Evolutionary conservation across 2,113 vertebrate species (phyloP).

Genomic region (Corvus hawaiiensis): DNA sequence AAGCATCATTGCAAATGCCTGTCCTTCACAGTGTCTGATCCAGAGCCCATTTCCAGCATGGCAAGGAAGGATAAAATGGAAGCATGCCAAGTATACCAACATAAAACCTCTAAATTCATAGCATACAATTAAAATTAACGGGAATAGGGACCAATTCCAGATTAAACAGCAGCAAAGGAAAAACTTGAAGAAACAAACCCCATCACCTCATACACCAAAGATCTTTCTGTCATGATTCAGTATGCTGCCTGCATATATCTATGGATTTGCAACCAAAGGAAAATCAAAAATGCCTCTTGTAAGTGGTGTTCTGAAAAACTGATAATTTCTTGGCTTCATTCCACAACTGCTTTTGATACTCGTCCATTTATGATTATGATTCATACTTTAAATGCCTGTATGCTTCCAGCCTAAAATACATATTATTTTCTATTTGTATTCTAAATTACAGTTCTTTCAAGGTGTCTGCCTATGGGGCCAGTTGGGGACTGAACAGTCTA

Average conservation of each 20-base stretch:
- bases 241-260: background rate
- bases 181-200: background rate
- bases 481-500: background rate
- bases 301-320: slow-evolving; percentile 34
- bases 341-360: slow-evolving; percentile 35
- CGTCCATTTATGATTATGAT: background rate
- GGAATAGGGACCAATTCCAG: slow-evolving; percentile 29
- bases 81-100: slow-evolving; percentile 14
- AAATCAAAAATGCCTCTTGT: slow-evolving; percentile 5
- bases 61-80: slow-evolving; percentile 46
- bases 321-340: slow-evolving; percentile 48
- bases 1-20: background rate
- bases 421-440: background rate
- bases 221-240: background rate
- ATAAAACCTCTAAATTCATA: slow-evolving; percentile 35
- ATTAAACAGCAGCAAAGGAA: slow-evolving; percentile 50
- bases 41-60: slow-evolving; percentile 25
- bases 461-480: background rate
- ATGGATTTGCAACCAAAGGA: background rate
- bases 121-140: slow-evolving; percentile 1
- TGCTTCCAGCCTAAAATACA: background rate
- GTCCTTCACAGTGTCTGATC: background rate
- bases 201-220: background rate
- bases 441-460: background rate
- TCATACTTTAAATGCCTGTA: background rate